Evolutionary conservation across 2,888 invertebrate species (phyloP).

Genomic region (Rhagonycha lutea): DNA sequence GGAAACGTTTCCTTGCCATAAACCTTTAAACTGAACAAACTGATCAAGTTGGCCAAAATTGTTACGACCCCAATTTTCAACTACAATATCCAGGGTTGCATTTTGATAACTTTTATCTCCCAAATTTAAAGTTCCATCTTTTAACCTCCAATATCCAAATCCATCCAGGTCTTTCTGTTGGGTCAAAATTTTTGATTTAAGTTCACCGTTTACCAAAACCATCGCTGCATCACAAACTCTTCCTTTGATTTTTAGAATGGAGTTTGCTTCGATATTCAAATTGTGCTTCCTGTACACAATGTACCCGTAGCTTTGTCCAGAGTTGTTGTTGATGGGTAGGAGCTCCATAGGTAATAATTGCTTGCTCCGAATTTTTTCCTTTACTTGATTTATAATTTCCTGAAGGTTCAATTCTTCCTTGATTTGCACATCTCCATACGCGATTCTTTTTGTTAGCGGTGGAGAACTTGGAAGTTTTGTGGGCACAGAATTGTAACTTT

Average conservation of each 20-base stretch:
- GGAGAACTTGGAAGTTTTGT: slow-evolving; percentile 43
- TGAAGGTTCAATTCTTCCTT: slow-evolving; percentile 19
- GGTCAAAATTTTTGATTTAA: slow-evolving; percentile 47
- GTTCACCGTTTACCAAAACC: slow-evolving; percentile 53
- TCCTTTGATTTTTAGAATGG: slow-evolving; percentile 50
- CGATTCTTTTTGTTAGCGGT: slow-evolving; percentile 37
- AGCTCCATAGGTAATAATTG: slow-evolving; percentile 69
- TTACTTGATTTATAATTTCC: slow-evolving; percentile 13
- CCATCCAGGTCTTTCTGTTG: slow-evolving; percentile 42
- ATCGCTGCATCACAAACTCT: slow-evolving; percentile 58
- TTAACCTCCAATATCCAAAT: slow-evolving; percentile 53
- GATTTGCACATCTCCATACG: slow-evolving; percentile 38
- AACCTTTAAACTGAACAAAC: slow-evolving; percentile 52
- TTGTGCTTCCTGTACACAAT: slow-evolving; percentile 56
- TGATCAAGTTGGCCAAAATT: slow-evolving; percentile 57
- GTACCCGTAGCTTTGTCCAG: slow-evolving; percentile 58
- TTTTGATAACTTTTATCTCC: slow-evolving; percentile 34
- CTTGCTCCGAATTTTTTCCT: slow-evolving; percentile 54
- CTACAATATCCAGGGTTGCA: slow-evolving; percentile 54
- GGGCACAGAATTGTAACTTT: slow-evolving; percentile 36
- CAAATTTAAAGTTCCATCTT: slow-evolving; percentile 46
- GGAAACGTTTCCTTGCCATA: slow-evolving; percentile 54
- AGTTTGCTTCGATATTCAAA: slow-evolving; percentile 41
- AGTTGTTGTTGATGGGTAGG: slow-evolving; percentile 71
- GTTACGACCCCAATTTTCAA: slow-evolving; percentile 83